phyloP scores from a whole-genome alignment of 2,888 invertebrate species.

The Myopa testacea region DNA sequence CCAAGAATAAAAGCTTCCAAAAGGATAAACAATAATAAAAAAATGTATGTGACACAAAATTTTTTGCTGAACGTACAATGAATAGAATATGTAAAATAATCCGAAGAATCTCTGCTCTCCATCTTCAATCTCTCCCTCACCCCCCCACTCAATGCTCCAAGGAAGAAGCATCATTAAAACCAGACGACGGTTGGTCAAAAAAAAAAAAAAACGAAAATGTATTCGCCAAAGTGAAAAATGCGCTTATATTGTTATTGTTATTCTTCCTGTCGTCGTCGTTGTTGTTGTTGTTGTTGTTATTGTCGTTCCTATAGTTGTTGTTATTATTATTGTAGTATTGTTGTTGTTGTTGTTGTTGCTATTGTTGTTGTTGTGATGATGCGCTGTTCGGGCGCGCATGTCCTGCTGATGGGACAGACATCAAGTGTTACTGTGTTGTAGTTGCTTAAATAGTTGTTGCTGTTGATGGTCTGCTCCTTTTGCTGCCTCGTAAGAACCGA shows the following conservation, averaged over 20 bases:
- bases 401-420: constrained; percentile 38
- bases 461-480: constrained; percentile 15
- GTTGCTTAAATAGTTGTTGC: constrained; percentile 7
- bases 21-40: no score
- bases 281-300: constrained; percentile 7
- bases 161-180: neutral
- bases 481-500: neutral
- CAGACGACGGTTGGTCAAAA: no score
- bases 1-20: no score
- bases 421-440: constrained; percentile 27
- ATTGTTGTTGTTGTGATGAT: neutral
- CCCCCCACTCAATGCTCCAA: neutral
- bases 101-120: neutral
- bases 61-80: no score
- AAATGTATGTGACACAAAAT: constrained; percentile 11
- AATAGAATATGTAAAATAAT: neutral
- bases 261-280: constrained; percentile 7
- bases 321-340: neutral
- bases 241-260: neutral
- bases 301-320: neutral
- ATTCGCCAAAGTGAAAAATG: constrained; percentile 12
- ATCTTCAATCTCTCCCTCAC: no score
- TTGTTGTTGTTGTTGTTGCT: constrained; percentile 3
- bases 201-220: neutral
- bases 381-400: constrained; percentile 43